Conservation (phyloP, 2,797 vertebrate species). For the Alexandromys oeconomus region DNA sequence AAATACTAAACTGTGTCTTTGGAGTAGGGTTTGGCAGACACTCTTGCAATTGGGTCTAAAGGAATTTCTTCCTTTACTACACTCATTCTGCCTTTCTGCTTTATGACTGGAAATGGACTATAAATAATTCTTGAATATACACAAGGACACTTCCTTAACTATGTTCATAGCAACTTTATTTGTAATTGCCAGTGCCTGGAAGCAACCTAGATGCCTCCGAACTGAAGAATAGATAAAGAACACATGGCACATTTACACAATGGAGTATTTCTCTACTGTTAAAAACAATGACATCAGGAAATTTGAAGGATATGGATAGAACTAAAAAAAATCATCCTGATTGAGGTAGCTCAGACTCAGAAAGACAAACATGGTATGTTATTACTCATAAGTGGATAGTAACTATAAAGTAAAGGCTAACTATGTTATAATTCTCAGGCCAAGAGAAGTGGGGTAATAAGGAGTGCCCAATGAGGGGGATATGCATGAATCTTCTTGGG, state of each 20-base stretch:
- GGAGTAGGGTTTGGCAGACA: neutral
- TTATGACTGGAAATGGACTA: neutral
- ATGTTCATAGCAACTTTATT: neutral
- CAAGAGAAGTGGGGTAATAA: neutral
- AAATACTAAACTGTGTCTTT: slow-evolving; percentile 49
- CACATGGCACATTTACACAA: neutral
- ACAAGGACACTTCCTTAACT: neutral
- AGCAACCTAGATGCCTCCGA: neutral
- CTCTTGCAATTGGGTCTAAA: neutral
- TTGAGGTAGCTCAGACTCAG: neutral
- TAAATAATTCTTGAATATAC: neutral
- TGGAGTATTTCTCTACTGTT: neutral
- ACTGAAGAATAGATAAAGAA: neutral
- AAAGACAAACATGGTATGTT: neutral
- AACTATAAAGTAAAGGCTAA: neutral
- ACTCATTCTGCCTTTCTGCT: neutral
- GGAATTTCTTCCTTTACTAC: neutral
- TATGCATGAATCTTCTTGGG: neutral
- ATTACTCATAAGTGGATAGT: neutral
- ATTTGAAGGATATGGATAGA: neutral
- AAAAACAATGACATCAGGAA: neutral
- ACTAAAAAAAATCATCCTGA: neutral
- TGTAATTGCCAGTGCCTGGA: neutral
- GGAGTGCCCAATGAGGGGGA: neutral
- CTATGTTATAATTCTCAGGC: neutral